Percentiles rank a stretch among this genome's conserved stretches.
phyloP scores from a whole-genome alignment of 2,113 vertebrate genomes.

The Serilophus lunatus region DNA sequence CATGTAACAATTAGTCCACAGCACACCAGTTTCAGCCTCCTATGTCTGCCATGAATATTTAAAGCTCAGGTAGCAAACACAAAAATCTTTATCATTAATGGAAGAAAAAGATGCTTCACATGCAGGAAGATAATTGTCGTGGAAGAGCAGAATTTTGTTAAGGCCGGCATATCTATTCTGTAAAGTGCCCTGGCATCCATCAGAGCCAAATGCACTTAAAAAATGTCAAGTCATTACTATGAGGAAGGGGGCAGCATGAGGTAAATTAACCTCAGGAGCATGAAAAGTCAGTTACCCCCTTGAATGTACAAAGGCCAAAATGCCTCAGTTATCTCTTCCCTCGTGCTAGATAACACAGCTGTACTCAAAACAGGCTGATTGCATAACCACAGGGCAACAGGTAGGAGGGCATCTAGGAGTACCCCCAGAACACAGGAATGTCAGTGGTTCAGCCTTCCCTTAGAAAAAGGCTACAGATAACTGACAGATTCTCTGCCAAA shows the following conservation, averaged over 20 bases:
- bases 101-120: neutral
- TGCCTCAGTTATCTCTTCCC: conserved; percentile 27
- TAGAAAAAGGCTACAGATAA: neutral
- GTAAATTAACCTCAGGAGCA: conserved; percentile 5
- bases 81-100: neutral
- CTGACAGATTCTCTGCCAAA: neutral
- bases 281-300: neutral
- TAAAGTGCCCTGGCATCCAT: conserved; percentile 11
- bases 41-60: neutral
- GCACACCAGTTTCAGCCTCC: neutral
- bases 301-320: conserved; percentile 49
- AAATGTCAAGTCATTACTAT: conserved; percentile 59
- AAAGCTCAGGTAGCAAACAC: neutral
- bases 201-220: conserved; percentile 40
- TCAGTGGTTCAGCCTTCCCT: neutral
- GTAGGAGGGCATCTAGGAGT: conserved; percentile 46
- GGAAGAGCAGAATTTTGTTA: neutral
- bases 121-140: neutral
- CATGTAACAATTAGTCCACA: neutral
- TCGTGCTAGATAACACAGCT: conserved; percentile 28
- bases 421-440: neutral
- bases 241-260: neutral
- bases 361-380: conserved; percentile 38
- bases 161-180: neutral
- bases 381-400: conserved; percentile 55